phyloP scores from a whole-genome alignment of 2,797 vertebrate species.

The Syndactyla subalaris region DNA sequence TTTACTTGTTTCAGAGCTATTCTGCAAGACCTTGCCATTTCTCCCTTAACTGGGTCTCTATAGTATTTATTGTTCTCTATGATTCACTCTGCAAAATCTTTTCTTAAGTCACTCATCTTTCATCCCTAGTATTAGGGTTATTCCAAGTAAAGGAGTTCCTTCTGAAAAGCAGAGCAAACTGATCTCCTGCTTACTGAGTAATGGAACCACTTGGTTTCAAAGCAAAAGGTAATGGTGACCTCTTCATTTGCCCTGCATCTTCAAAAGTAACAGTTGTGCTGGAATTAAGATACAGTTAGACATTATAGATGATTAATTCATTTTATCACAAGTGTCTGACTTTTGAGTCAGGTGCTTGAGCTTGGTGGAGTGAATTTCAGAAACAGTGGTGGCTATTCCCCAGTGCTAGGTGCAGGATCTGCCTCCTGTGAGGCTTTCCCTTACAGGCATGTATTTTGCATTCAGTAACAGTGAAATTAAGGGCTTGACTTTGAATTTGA shows the following conservation, averaged over 20 bases:
- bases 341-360: not conserved
- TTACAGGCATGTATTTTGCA: not conserved
- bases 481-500: not conserved
- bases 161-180: not conserved
- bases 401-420: not conserved
- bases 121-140: not conserved
- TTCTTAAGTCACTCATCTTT: not conserved
- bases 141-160: not conserved
- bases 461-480: not conserved
- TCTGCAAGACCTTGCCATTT: not conserved
- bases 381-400: fast-evolving
- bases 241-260: not conserved
- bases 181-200: not conserved
- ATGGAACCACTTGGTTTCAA: not conserved
- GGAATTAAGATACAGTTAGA: not conserved
- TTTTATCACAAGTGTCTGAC: not conserved
- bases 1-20: not conserved
- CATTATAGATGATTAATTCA: not conserved
- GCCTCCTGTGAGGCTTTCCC: not conserved
- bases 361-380: not conserved
- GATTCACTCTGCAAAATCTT: not conserved
- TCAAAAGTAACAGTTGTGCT: not conserved
- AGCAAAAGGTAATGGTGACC: not conserved
- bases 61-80: not conserved
- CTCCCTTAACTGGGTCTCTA: not conserved